Percentiles rank a stretch among this genome's conserved stretches.
phyloP scores from a whole-genome alignment of 1,140 invertebrate genomes.

The Pseudomyrmex dendroicus region DNA sequence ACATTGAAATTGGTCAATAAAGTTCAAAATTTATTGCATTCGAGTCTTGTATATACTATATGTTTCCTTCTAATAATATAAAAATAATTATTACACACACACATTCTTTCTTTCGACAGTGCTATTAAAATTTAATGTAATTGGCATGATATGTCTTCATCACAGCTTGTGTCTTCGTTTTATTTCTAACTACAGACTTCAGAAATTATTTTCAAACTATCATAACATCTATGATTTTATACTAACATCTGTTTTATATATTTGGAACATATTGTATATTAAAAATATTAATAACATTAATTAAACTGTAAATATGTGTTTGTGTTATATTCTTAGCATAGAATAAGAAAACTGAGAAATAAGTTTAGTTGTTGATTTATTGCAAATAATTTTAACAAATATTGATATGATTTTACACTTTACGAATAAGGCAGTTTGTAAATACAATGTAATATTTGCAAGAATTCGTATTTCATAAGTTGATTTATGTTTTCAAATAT shows the following conservation, averaged over 20 bases:
- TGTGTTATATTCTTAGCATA: no score
- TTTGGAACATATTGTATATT: neutral
- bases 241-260: neutral
- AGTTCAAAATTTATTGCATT: constrained; percentile 34
- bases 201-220: neutral
- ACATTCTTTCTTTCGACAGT: neutral
- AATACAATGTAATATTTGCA: no score
- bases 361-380: no score
- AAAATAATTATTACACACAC: constrained; percentile 33
- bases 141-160: constrained; percentile 66
- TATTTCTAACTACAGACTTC: neutral
- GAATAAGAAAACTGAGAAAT: no score
- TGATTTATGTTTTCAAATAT: no score
- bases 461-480: no score
- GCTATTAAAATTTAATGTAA: neutral
- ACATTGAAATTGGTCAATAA: neutral
- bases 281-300: neutral
- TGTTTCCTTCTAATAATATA: constrained; percentile 26
- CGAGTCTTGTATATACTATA: constrained; percentile 10
- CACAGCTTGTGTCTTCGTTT: constrained; percentile 58
- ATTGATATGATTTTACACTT: no score
- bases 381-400: no score
- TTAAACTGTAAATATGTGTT: no score
- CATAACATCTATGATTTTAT: neutral
- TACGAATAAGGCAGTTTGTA: no score